These are phyloP conservation scores for Euproctis similis DNA, from an alignment of 2,888 invertebrate genomes.

Conservation along the genomic window DNA sequence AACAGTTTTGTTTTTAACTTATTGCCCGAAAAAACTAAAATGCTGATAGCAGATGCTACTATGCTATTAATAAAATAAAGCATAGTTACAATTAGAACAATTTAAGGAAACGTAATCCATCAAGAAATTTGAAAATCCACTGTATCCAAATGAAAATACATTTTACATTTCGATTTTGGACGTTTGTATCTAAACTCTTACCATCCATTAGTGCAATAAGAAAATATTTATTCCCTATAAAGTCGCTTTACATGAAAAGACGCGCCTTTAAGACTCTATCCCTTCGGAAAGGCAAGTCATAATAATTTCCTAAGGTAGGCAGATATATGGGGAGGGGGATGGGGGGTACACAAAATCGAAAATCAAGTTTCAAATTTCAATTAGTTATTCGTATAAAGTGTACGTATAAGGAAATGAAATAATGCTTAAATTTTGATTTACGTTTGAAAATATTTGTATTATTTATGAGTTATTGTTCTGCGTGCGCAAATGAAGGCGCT, in stretches of 20 bases:
- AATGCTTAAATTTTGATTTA: slow-evolving; percentile 74
- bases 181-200: slow-evolving; percentile 4
- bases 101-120: too few species aligned
- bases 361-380: slow-evolving; percentile 74
- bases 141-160: too few species aligned
- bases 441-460: slow-evolving; percentile 66
- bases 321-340: too few species aligned
- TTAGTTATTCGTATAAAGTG: slow-evolving; percentile 74
- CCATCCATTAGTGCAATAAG: slow-evolving; percentile 19
- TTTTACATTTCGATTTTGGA: too few species aligned
- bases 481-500: slow-evolving; percentile 54
- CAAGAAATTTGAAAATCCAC: too few species aligned
- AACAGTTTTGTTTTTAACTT: too few species aligned
- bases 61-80: too few species aligned
- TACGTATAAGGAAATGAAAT: slow-evolving; percentile 74
- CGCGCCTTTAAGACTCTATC: slow-evolving; percentile 32
- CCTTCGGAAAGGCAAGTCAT: slow-evolving; percentile 58
- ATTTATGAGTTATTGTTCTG: slow-evolving; percentile 69
- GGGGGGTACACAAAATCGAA: slow-evolving; percentile 68
- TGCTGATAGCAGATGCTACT: too few species aligned
- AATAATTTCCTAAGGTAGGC: slow-evolving; percentile 64
- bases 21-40: too few species aligned
- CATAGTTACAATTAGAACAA: too few species aligned
- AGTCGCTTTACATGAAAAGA: slow-evolving; percentile 36
- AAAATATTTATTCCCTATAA: slow-evolving; percentile 31